A percentile compares a stretch with the other conserved stretches of the same genome.
These are phyloP conservation scores for Cygnus atratus DNA, from an alignment of 2,113 vertebrate genomes.

Conservation along the genomic window DNA sequence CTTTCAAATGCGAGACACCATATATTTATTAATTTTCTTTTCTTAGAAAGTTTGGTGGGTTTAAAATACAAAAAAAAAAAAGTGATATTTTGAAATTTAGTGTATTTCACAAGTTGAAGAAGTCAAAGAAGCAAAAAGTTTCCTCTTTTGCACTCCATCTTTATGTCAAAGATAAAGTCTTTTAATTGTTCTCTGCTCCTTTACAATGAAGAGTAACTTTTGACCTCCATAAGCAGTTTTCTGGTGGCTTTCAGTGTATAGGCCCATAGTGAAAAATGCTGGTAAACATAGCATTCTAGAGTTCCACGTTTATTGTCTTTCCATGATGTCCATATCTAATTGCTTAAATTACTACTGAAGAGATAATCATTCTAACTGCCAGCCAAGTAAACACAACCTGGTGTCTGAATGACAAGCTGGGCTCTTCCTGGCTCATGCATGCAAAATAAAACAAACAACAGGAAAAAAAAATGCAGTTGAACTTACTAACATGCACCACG, in stretches of 20 bases:
- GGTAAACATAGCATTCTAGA: neutral
- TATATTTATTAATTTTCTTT: neutral
- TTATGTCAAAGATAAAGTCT: neutral
- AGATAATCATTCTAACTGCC: neutral
- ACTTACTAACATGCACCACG: neutral
- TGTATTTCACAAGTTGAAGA: neutral
- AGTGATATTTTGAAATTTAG: neutral
- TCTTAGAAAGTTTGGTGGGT: neutral
- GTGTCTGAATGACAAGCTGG: neutral
- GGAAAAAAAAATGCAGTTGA: neutral
- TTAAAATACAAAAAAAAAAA: neutral
- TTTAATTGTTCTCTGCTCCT: neutral
- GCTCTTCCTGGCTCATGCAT: neutral
- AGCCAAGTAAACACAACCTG: neutral
- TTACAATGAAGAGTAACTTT: neutral
- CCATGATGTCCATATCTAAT: neutral
- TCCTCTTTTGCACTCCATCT: neutral
- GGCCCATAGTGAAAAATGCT: neutral
- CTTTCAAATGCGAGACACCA: neutral
- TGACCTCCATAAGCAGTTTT: neutral
- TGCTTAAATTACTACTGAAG: neutral
- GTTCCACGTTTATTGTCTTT: neutral
- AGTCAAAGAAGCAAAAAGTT: neutral
- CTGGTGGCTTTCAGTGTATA: neutral
- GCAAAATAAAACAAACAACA: neutral